Evolutionary conservation across 1,140 invertebrate genomes (phyloP), one percentile per base, ranked within the genome.

Genomic region (Neodiprion fabricii): DNA sequence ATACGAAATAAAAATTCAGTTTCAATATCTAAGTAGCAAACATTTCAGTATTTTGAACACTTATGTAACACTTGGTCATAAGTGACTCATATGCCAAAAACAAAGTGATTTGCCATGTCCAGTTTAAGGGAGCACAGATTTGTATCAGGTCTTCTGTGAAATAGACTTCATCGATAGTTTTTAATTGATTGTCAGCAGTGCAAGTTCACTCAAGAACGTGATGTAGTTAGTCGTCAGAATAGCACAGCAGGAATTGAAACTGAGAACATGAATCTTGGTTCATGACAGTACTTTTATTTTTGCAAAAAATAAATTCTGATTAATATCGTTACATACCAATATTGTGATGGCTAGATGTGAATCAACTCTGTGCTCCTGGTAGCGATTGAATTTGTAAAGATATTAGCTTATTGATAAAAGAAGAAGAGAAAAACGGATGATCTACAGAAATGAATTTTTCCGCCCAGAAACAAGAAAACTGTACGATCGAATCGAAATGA

Each of bases 401-500:
- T 17, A 71, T 67, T 48, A 40, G 28, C 53, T 53, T 48, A 66
- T 49, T 40, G 28, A 23, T 69, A 49, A 74, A 70, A 53, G 10
- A 72, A 21, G 69, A 11, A 9, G 47, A 73, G 66, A 3, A 61
- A 61, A 7, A 61, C n/a, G 53, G n/a, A 61, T 61, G 53, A 61
- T 61, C 53, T 61, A 61, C 53, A 61, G n/a, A 61, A 61, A 61
- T 61, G 53, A 61, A 61, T 9, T 61, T 61, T 61, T 17, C n/a
- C 53, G 53, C 53, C 53, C 8, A 17, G 74, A 75, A 79, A 76
- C 78, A 76, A 77, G 75, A 79, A 79, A 71, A 79, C 75, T 72
- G 70, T 78, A 80, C 68, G 72, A 77, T 77, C 74, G 77, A 83
- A 79, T 81, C 81, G 80, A 80, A 82, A 81, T 73, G 75, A 78